Evolutionary conservation across 2,113 vertebrate species (phyloP).

Genomic region (Etheostoma spectabile): DNA sequence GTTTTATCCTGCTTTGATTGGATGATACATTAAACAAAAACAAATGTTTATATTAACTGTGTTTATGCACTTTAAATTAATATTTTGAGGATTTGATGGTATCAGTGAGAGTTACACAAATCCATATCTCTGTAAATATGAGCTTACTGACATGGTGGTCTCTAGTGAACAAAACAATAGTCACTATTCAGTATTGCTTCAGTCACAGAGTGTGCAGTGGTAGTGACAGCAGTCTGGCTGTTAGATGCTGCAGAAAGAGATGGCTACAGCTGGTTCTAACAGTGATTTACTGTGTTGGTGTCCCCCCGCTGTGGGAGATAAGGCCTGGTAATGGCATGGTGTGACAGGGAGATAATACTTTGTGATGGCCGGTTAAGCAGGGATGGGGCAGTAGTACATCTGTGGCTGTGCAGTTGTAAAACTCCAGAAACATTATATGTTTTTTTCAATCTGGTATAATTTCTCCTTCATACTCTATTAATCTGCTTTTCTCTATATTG

Average conservation of each 20-base stretch:
- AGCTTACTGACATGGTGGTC: slow-evolving; percentile 47
- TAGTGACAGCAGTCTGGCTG: slow-evolving; percentile 28
- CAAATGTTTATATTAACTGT: slow-evolving; percentile 11
- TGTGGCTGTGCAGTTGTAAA: slow-evolving; percentile 50
- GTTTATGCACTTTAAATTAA: background rate
- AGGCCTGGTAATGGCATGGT: slow-evolving; percentile 69
- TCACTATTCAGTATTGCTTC: background rate
- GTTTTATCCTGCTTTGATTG: background rate
- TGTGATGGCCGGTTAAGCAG: slow-evolving; percentile 37
- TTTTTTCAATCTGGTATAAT: slow-evolving; percentile 38
- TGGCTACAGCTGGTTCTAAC: slow-evolving; percentile 58
- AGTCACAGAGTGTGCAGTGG: slow-evolving; percentile 21
- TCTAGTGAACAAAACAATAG: background rate
- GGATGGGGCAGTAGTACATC: slow-evolving; percentile 50
- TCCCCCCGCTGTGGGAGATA: slow-evolving; percentile 63
- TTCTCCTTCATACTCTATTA: slow-evolving; percentile 22
- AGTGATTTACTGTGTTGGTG: slow-evolving; percentile 49
- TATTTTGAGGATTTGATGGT: slow-evolving; percentile 47
- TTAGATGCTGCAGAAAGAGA: slow-evolving; percentile 44
- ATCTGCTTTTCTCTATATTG: background rate
- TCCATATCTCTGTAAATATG: slow-evolving; percentile 46
- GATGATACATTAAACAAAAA: background rate
- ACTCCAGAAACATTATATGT: slow-evolving; percentile 33
- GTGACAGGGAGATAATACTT: slow-evolving; percentile 70
- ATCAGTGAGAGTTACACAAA: slow-evolving; percentile 37